Percentiles rank a stretch among this genome's conserved stretches.
These are phyloP conservation scores for Cyrtorhinus lividipennis DNA, from an alignment of 1,140 invertebrate species.

Conservation along the genomic window DNA sequence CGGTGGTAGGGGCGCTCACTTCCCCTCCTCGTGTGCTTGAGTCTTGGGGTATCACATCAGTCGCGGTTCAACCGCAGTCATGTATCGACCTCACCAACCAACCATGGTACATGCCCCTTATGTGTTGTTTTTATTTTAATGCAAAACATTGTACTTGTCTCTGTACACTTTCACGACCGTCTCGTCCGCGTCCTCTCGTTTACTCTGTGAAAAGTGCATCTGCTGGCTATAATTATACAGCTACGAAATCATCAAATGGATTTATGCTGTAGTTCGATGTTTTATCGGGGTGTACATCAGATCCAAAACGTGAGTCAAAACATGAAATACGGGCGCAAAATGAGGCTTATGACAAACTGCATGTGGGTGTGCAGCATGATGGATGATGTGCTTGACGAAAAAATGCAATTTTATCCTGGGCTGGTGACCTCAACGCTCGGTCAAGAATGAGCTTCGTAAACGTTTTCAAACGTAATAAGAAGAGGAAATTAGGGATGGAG, in stretches of 20 bases:
- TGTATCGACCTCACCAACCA: neutral
- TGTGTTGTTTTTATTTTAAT: too few relatives aligned
- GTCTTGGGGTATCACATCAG: neutral
- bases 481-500: too few relatives aligned
- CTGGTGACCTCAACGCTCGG: neutral
- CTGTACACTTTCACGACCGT: too few relatives aligned
- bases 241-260: too few relatives aligned
- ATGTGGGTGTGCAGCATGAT: neutral
- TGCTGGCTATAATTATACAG: too few relatives aligned
- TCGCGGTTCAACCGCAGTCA: neutral
- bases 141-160: too few relatives aligned
- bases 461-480: too few relatives aligned
- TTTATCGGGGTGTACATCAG: neutral
- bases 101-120: neutral
- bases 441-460: neutral
- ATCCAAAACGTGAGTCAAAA: neutral
- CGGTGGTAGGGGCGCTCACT: neutral
- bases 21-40: neutral
- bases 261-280: constrained; percentile 4
- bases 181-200: too few relatives aligned
- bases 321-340: neutral
- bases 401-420: neutral
- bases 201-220: too few relatives aligned
- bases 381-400: neutral
- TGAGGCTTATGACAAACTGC: neutral